Evolutionary conservation across 2,888 invertebrate species (phyloP), one percentile per base, ranked within the genome.

Genomic region (Frankliniella intonsa): DNA sequence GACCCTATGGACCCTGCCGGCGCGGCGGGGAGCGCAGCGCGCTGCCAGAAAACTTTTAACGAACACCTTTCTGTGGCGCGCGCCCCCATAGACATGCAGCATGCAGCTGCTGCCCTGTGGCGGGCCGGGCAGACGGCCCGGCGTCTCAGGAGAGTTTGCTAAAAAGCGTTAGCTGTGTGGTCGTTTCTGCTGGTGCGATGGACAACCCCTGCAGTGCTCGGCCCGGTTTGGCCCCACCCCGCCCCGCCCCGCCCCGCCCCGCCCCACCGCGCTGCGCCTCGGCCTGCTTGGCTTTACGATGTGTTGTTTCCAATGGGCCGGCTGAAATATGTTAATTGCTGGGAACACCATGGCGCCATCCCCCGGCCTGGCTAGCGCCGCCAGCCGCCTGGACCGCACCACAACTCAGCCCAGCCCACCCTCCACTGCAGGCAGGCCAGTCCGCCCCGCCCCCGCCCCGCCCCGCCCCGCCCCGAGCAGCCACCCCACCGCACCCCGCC

Each of bases 271-370:
- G 19, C 62, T 17, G 62, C 0, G 17, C 62, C n/a, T 19, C 14
- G 17, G 62, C 62, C 62, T n/a, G 62, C 14, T 62, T n/a, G 19
- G 62, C 62, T 62, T 62, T 62, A 62, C 62, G 62, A 62, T n/a
- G 62, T 62, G 62, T 62, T 62, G 62, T 76, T 76, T 76, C 69
- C 69, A 76, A 22, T 76, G 69, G 69, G 69, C 25, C 69, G 25
- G 25, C 69, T 76, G 69, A 76, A 76, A 76, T 76, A 76, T 76
- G 69, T 76, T 76, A 76, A 76, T 76, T 76, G 69, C 69, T 62
- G 62, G 62, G 19, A 62, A 17, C 62, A n/a, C 62, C 19, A 62
- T n/a, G 17, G 62, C 62, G 62, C 69, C 69, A 10, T 8, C 62
- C 62, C 62, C 62, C 62, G 17, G 14, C 69, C 25, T 25, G 22